phyloP scores from a whole-genome alignment of 2,888 invertebrate genomes.

The Geophilus truncorum region DNA sequence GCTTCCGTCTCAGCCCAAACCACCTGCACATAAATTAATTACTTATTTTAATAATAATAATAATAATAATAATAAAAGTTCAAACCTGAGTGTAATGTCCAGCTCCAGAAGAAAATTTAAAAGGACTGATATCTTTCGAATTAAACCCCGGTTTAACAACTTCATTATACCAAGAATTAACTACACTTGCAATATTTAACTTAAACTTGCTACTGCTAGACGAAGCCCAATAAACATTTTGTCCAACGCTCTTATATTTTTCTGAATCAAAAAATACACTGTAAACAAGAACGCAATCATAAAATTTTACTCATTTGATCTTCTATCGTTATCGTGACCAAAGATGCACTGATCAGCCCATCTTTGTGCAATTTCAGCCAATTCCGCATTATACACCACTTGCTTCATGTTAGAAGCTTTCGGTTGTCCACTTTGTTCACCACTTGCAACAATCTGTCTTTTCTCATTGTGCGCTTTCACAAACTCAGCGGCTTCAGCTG shows the following conservation, averaged over 20 bases:
- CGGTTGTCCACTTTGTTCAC: neutral
- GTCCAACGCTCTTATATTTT: neutral
- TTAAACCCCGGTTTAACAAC: neutral
- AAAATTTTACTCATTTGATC: neutral
- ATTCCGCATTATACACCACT: neutral
- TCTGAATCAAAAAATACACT: neutral
- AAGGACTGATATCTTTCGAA: neutral
- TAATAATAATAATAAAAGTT: too few relatives aligned
- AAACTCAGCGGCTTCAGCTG: constrained; percentile 36
- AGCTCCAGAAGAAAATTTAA: neutral
- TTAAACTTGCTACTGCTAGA: neutral
- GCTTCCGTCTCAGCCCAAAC: neutral
- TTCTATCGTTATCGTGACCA: neutral
- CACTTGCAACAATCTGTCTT: neutral
- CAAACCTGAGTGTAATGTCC: neutral
- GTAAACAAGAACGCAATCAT: neutral
- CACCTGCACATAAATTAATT: neutral
- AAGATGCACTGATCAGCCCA: constrained; percentile 8
- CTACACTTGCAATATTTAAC: neutral
- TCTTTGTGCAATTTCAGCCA: constrained; percentile 7
- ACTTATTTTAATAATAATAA: neutral
- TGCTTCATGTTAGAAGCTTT: neutral
- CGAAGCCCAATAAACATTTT: neutral
- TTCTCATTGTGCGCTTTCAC: neutral
- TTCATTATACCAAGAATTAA: neutral